These are phyloP conservation scores for Phalloptychus januarius DNA, from an alignment of 2,797 vertebrate species.

Conservation along the genomic window DNA sequence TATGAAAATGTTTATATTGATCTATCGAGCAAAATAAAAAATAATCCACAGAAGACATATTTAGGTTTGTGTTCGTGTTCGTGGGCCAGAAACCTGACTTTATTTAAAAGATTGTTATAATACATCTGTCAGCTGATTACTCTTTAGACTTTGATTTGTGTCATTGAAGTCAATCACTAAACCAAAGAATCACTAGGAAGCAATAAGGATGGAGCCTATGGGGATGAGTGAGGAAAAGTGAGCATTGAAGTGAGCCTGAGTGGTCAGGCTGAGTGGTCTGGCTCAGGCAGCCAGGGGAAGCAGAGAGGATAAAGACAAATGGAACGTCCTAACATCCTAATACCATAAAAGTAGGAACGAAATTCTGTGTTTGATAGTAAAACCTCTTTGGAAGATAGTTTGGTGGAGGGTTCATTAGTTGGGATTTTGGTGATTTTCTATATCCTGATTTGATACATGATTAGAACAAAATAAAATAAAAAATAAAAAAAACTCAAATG, in stretches of 20 bases:
- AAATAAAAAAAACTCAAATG: neutral
- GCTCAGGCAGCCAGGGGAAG: constrained; percentile 18
- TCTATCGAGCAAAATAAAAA: neutral
- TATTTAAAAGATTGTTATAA: constrained; percentile 22
- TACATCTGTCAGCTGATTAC: constrained; percentile 24
- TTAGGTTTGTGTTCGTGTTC: too few species aligned
- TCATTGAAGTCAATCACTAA: constrained; percentile 54
- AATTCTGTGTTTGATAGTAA: constrained; percentile 18
- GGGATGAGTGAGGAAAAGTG: constrained; percentile 12
- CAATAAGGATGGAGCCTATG: constrained; percentile 16
- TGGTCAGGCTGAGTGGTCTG: neutral
- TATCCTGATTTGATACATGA: neutral
- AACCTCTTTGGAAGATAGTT: neutral
- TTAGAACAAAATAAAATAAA: neutral
- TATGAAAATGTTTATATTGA: neutral
- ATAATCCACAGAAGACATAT: neutral
- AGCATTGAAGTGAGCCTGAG: neutral
- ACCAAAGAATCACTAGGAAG: constrained; percentile 62
- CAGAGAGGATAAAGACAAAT: constrained; percentile 52
- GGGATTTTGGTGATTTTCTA: constrained; percentile 11
- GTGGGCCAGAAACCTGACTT: too few species aligned
- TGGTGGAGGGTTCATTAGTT: neutral
- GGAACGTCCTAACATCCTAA: constrained; percentile 25
- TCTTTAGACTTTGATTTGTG: constrained; percentile 30
- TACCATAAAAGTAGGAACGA: constrained; percentile 17